Evolutionary conservation across 2,888 invertebrate species (phyloP).

Genomic region (Caenorhabditis angaria): DNA sequence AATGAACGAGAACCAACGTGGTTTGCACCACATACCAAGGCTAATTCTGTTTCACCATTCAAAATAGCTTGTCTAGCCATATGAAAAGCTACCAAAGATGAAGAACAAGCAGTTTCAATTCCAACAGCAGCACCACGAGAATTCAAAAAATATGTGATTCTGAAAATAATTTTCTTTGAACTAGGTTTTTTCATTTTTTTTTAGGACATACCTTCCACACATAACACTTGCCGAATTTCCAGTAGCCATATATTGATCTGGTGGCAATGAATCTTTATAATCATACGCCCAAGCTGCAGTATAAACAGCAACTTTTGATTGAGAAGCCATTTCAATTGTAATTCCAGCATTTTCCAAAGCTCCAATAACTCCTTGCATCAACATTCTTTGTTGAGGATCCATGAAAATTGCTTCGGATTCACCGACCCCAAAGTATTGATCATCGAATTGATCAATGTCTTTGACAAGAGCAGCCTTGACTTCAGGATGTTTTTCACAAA

Average conservation of each 20-base stretch:
- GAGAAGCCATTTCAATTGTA: conserved; percentile 40
- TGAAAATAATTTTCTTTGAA: conserved; percentile 59
- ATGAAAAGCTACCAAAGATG: conserved; percentile 80
- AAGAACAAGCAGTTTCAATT: conserved; percentile 95
- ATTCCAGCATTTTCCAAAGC: conserved; percentile 54
- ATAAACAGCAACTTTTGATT: conserved; percentile 41
- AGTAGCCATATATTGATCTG: conserved; percentile 54
- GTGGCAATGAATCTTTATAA: conserved; percentile 48
- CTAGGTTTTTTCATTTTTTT: neutral
- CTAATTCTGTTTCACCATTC: conserved; percentile 82
- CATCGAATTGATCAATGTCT: conserved; percentile 50
- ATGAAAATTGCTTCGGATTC: conserved; percentile 52
- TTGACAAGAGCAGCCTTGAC: conserved; percentile 51
- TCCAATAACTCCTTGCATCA: conserved; percentile 48
- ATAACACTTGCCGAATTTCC: conserved; percentile 54
- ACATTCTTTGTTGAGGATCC: conserved; percentile 54
- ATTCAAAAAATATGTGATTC: conserved; percentile 91
- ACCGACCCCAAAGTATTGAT: conserved; percentile 53
- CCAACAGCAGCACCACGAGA: conserved; percentile 91
- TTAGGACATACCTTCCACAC: conserved; percentile 43
- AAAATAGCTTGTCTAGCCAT: conserved; percentile 78
- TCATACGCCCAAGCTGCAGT: conserved; percentile 53
- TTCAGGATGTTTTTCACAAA: conserved; percentile 45
- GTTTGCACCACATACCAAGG: conserved; percentile 69
- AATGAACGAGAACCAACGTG: conserved; percentile 59